phyloP scores from a whole-genome alignment of 2,888 invertebrate genomes.

The Eupeodes luniger region DNA sequence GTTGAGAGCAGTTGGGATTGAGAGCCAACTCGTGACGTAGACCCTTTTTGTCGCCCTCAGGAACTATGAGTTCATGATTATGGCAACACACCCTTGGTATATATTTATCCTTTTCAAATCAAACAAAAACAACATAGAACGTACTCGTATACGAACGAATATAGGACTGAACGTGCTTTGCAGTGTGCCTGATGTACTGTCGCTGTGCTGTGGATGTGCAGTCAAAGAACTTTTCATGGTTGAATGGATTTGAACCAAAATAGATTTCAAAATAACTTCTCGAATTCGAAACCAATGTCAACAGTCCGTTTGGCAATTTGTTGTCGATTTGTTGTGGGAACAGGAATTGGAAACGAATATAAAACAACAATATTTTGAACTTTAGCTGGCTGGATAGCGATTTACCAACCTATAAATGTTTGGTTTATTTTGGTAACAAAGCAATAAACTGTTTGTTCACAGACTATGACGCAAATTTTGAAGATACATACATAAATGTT shows the following conservation, averaged over 20 bases:
- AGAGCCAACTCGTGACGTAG: conserved; percentile 59
- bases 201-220: conserved; percentile 17
- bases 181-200: too few relatives aligned
- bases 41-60: conserved; percentile 67
- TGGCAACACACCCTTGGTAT: conserved; percentile 46
- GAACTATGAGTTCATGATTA: conserved; percentile 26
- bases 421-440: conserved; percentile 6
- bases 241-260: conserved; percentile 58
- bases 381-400: conserved; percentile 31
- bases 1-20: not conserved
- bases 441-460: not conserved
- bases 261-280: conserved; percentile 62
- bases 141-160: too few relatives aligned
- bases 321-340: conserved; percentile 39
- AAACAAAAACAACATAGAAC: not conserved
- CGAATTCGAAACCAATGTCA: conserved; percentile 66
- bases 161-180: too few relatives aligned
- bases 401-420: conserved; percentile 5
- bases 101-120: conserved; percentile 26
- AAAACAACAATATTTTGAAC: conserved; percentile 42
- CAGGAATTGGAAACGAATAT: conserved; percentile 20
- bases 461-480: too few relatives aligned
- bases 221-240: conserved; percentile 65
- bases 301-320: conserved; percentile 62
- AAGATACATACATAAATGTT: too few relatives aligned